phyloP scores from a whole-genome alignment of 1,140 invertebrate genomes.

The Eufriesea mexicana region DNA sequence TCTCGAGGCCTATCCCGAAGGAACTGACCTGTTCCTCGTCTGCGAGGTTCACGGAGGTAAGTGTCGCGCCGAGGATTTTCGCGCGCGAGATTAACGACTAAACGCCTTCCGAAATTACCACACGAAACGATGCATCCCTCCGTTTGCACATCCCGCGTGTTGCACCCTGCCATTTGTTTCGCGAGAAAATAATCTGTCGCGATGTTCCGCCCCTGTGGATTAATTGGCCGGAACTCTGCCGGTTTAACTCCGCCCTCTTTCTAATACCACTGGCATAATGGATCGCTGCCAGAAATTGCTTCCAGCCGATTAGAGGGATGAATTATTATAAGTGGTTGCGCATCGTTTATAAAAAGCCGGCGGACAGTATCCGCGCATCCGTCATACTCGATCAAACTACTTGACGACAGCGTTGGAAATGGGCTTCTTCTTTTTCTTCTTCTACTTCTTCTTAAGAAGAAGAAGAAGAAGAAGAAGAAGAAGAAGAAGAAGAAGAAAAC shows the following conservation, averaged over 20 bases:
- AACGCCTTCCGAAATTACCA: not conserved
- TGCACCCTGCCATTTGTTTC: slow-evolving; percentile 1
- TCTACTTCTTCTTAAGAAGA: too few species aligned
- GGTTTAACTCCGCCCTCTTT: not conserved
- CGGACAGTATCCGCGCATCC: slow-evolving; percentile 12
- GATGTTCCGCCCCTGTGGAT: not conserved
- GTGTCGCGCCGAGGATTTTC: slow-evolving; percentile 59
- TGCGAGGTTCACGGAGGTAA: slow-evolving; percentile 95
- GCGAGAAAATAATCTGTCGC: not conserved
- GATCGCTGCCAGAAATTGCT: slow-evolving; percentile 20
- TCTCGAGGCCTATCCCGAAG: slow-evolving; percentile 93
- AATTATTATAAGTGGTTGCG: slow-evolving; percentile 38
- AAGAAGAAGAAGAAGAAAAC: too few species aligned
- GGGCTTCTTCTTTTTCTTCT: not conserved
- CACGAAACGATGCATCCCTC: not conserved
- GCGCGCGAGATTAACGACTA: not conserved
- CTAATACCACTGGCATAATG: slow-evolving; percentile 10
- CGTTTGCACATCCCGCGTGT: too few species aligned
- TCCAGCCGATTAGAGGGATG: not conserved
- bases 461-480: too few species aligned
- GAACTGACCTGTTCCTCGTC: slow-evolving; percentile 90
- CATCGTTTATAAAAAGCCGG: slow-evolving; percentile 2
- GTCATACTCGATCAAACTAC: slow-evolving; percentile 46
- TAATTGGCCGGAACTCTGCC: not conserved
- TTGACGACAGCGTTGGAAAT: not conserved